Evolutionary conservation across 2,888 invertebrate species (phyloP), one percentile per base, ranked within the genome.

Genomic region (Sminthurinus aureus): DNA sequence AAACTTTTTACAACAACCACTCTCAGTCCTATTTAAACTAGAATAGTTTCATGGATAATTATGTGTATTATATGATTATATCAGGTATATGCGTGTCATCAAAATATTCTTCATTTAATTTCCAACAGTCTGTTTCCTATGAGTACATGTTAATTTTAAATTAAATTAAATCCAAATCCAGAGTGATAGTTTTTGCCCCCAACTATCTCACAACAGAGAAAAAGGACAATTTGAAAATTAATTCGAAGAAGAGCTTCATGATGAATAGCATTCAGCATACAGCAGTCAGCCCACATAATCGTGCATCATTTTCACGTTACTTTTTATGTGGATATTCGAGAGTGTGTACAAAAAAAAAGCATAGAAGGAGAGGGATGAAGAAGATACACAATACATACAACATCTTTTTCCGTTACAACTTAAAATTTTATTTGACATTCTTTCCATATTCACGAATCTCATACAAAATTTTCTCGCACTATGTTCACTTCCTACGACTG

Each of bases 351-450:
- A 38, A 38, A 38, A 38, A 6, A 38, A 38, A 38, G 3, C 18
- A 69, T 15, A 69, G 69, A 69, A 22, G n/a, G 22, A 26, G 24
- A 75, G 51, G 9, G 50, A 67, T n/a, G n/a, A n/a, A n/a, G n/a
- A n/a, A n/a, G n/a, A n/a, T n/a, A n/a, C n/a, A n/a, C n/a, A n/a
- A n/a, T n/a, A n/a, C 22, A 73, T 38, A 22, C 58, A 52, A 24
- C 26, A 38, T 79, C 66, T 79, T 66, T 67, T 66, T 67, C 79
- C 24, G 79, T 79, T 79, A 79, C 66, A 38, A 26, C 67, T 64
- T 79, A 64, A 79, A 78, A 79, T 66, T 66, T 79, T 79, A 67
- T 79, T 38, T 79, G 79, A 79, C 79, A 79, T 79, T 67, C 64
- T 67, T 67, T 67, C 66, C 79, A 38, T 64, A 64, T 38, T 38